These are phyloP conservation scores for Vireo griseus DNA, from an alignment of 2,797 vertebrate genomes.

Conservation along the genomic window DNA sequence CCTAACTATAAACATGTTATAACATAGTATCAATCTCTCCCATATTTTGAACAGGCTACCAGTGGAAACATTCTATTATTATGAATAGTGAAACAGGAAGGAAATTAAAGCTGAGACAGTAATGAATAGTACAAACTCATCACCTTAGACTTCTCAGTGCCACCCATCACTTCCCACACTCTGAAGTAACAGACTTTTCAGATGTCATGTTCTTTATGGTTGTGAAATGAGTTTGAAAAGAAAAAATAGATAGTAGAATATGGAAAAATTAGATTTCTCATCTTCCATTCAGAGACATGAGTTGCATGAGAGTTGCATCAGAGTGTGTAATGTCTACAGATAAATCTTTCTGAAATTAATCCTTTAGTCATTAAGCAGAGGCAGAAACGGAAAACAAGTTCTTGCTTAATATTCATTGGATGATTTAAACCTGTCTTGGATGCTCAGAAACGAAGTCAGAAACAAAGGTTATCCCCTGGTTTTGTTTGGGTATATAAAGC, in stretches of 20 bases:
- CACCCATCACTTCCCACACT: not conserved
- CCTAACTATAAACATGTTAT: not conserved
- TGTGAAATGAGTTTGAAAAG: slow-evolving; percentile 17
- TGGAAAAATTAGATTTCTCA: not conserved
- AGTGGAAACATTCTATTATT: not conserved
- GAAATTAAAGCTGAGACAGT: not conserved
- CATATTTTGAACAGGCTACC: not conserved
- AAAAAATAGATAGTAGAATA: not conserved
- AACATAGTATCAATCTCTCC: not conserved
- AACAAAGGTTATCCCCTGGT: not conserved
- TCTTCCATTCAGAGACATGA: slow-evolving; percentile 14
- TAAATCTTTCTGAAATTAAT: not conserved
- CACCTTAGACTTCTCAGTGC: not conserved
- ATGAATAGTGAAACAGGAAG: not conserved
- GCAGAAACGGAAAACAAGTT: not conserved
- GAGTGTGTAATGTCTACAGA: not conserved
- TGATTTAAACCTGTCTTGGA: not conserved
- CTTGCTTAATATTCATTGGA: not conserved
- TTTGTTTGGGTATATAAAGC: not conserved
- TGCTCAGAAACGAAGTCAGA: not conserved
- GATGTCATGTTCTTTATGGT: not conserved
- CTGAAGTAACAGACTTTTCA: not conserved
- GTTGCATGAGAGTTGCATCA: not conserved
- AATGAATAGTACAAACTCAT: not conserved
- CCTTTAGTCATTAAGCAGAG: not conserved